Evolutionary conservation across 1,140 invertebrate species (phyloP).

Genomic region (Brachionus rubens): DNA sequence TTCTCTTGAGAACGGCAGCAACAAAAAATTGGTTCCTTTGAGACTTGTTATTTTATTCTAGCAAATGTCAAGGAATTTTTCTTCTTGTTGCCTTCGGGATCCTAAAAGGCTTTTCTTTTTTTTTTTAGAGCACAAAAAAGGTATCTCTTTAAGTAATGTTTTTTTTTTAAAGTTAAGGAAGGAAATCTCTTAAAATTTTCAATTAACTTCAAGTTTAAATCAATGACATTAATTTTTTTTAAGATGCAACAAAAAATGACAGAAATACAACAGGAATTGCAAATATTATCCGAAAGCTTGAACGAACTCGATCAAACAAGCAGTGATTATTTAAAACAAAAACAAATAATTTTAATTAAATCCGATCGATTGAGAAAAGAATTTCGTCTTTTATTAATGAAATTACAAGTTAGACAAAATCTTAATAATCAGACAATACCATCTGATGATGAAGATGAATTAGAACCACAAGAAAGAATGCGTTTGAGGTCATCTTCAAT

Average conservation of each 20-base stretch:
- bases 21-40: too few relatives aligned
- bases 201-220: too few relatives aligned
- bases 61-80: too few relatives aligned
- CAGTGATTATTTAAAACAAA: background rate
- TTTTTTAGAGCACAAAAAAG: too few relatives aligned
- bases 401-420: conserved; percentile 33
- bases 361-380: conserved; percentile 31
- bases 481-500: conserved; percentile 15
- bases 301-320: background rate
- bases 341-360: conserved; percentile 31
- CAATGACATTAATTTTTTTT: too few relatives aligned
- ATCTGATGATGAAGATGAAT: conserved; percentile 45
- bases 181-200: too few relatives aligned
- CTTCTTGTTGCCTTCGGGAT: too few relatives aligned
- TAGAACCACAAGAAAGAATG: conserved; percentile 27
- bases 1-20: too few relatives aligned
- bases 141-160: too few relatives aligned
- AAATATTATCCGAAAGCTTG: background rate
- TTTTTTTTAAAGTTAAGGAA: too few relatives aligned
- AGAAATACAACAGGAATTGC: conserved; percentile 25
- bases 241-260: conserved; percentile 39
- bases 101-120: too few relatives aligned
- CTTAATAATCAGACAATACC: conserved; percentile 4
- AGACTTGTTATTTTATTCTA: too few relatives aligned
- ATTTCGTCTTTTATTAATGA: background rate